Conservation (phyloP, 1,140 invertebrate species). For the Oryctes rhinoceros region DNA sequence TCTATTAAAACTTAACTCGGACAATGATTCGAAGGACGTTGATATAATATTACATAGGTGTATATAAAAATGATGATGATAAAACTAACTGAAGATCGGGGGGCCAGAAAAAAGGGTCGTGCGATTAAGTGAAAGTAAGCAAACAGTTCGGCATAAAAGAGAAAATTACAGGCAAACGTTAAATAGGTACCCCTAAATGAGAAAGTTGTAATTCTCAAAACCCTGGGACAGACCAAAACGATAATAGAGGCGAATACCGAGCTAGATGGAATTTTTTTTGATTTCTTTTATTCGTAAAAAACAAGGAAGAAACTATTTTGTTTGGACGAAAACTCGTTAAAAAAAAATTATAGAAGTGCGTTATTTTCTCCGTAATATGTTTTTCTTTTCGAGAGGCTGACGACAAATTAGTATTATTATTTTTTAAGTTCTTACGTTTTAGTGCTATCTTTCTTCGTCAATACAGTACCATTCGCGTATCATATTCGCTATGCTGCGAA, state of each 20-base stretch:
- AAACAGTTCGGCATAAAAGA: background rate
- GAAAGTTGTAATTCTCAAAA: background rate
- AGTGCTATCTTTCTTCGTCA: conserved; percentile 1
- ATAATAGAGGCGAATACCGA: background rate
- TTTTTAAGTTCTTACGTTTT: conserved; percentile 26
- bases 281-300: background rate
- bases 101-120: conserved; percentile 23
- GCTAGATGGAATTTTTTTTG: conserved; percentile 8
- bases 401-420: conserved; percentile 22
- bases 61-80: conserved; percentile 29
- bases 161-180: background rate
- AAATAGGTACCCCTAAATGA: conserved; percentile 1
- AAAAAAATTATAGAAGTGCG: conserved; percentile 4
- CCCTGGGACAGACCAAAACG: conserved; percentile 26
- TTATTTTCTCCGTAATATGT: background rate
- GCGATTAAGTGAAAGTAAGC: background rate
- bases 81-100: conserved; percentile 19
- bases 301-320: too few relatives aligned
- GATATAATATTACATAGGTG: conserved; percentile 1
- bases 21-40: background rate
- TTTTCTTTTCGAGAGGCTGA: conserved; percentile 28
- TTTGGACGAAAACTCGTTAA: background rate
- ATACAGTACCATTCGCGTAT: background rate
- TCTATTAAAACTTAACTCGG: conserved; percentile 72
- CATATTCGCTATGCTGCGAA: background rate